Base-by-base conservation (phyloP, 2,888 invertebrate genomes). In the Adelognathus sp. region DNA sequence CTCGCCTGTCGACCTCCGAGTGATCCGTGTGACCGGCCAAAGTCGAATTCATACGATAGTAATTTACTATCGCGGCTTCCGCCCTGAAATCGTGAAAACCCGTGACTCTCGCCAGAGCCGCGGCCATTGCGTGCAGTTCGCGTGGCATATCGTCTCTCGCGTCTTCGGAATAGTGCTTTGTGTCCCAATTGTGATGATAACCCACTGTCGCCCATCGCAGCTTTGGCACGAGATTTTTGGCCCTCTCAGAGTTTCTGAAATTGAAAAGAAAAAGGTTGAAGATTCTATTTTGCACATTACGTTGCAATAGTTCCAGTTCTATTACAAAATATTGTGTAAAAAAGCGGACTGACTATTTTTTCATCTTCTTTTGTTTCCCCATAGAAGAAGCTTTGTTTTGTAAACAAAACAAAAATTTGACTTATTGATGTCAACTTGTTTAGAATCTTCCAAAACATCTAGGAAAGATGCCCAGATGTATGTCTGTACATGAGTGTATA, bases 161-260 rank as follows among this genome's bases (percentile, higher is more conserved):
- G 3, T 93, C 90, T 91, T 97, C 96, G 72, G 93, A 94, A 88
- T 97, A 97, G 9, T 95, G 95, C 94, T 99, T 99, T 67, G 97
- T 96, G 87, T 98, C 95, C 99, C 99, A 99, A 90, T 99, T 95
- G 92, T 99, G 98, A 92, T 99, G 99, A 90, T 98, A 99, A 11
- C 99, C 99, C 36, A 99, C 92, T 0, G 99, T 99, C 0, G 96
- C 95, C 99, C 99, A 99, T 85, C 99, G 93, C 84, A 99, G 90
- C 86, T 94, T 94, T 54, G 93, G 89, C 33, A 91, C 75, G n/a
- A 93, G 82, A 24, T 85, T 72, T 24, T 81, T 83, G 0, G 83
- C 82, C 72, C 82, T 82, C n/a, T 80, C 71, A 14, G 76, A 27
- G 36, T 79, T 79, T 63, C 86, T 88, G 71, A 9, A 63, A 67